phyloP scores from a whole-genome alignment of 2,888 invertebrate genomes.

The Neria commutata region DNA sequence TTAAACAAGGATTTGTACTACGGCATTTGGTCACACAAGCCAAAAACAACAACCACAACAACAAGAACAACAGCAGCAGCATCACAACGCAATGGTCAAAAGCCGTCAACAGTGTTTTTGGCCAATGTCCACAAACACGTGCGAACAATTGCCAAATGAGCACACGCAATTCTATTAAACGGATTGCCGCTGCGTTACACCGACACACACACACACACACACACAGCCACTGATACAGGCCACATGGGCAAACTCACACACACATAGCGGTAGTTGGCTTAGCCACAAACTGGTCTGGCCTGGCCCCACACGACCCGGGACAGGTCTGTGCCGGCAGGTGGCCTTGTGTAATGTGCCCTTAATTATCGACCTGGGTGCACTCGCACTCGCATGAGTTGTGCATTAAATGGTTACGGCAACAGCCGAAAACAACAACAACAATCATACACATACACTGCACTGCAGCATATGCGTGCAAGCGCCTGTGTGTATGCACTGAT shows the following conservation, averaged over 20 bases:
- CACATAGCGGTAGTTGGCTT: too few relatives aligned
- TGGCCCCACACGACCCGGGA: background rate
- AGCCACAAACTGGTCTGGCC: background rate
- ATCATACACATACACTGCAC: background rate
- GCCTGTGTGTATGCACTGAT: conserved; percentile 13
- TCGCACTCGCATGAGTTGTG: background rate
- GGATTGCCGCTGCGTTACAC: background rate
- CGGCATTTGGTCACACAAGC: conserved; percentile 3
- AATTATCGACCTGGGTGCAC: conserved; percentile 18
- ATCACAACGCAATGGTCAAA: too few relatives aligned
- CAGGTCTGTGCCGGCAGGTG: conserved; percentile 4
- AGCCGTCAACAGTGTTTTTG: background rate
- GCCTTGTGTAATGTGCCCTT: conserved; percentile 15
- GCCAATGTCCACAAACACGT: conserved; percentile 15
- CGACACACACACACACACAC: conserved; percentile 19
- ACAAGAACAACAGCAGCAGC: background rate
- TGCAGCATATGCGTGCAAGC: background rate
- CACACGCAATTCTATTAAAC: conserved; percentile 26
- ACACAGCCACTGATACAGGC: background rate
- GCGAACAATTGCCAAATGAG: conserved; percentile 29
- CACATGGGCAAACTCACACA: too few relatives aligned
- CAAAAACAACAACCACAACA: background rate
- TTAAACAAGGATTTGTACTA: conserved; percentile 6
- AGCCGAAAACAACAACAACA: too few relatives aligned
- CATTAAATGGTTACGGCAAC: background rate